Percentiles rank a stretch among this genome's conserved stretches.
phyloP scores from a whole-genome alignment of 2,888 invertebrate species.

The Encarsia formosa region DNA sequence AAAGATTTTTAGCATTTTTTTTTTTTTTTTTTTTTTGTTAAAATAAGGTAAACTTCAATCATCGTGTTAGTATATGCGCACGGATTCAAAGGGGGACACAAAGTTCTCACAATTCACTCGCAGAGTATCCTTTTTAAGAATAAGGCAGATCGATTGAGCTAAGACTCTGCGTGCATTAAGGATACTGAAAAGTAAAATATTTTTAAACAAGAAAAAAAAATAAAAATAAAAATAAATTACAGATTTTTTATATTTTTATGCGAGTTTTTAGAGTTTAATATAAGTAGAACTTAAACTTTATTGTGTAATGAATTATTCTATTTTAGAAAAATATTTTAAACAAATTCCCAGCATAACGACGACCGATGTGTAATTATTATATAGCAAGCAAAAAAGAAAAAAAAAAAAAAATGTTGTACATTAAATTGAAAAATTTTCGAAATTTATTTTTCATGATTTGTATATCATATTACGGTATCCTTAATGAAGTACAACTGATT shows the following conservation, averaged over 20 bases:
- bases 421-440: constrained; percentile 27
- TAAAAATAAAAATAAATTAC: too few species aligned
- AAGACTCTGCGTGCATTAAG: constrained; percentile 28
- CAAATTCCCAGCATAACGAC: constrained; percentile 26
- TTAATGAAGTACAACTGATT: constrained; percentile 29
- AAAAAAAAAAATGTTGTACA: constrained; percentile 25
- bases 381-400: too few species aligned
- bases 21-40: too few species aligned
- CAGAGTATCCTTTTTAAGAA: constrained; percentile 30
- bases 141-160: constrained; percentile 25
- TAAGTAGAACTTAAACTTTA: constrained; percentile 29
- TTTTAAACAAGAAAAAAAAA: too few species aligned
- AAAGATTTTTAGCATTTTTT: constrained; percentile 47
- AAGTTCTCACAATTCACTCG: constrained; percentile 25
- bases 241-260: constrained; percentile 31
- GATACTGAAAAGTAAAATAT: constrained; percentile 29
- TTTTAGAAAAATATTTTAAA: constrained; percentile 27
- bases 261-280: constrained; percentile 29
- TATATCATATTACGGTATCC: constrained; percentile 26
- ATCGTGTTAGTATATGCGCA: too few species aligned
- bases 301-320: constrained; percentile 29
- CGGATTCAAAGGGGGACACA: constrained; percentile 17
- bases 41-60: too few species aligned
- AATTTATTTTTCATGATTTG: constrained; percentile 26
- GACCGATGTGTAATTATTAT: constrained; percentile 25